Evolutionary conservation across 2,113 vertebrate species (phyloP), one percentile per base, ranked within the genome.

Genomic region (Myotis yumanensis): DNA sequence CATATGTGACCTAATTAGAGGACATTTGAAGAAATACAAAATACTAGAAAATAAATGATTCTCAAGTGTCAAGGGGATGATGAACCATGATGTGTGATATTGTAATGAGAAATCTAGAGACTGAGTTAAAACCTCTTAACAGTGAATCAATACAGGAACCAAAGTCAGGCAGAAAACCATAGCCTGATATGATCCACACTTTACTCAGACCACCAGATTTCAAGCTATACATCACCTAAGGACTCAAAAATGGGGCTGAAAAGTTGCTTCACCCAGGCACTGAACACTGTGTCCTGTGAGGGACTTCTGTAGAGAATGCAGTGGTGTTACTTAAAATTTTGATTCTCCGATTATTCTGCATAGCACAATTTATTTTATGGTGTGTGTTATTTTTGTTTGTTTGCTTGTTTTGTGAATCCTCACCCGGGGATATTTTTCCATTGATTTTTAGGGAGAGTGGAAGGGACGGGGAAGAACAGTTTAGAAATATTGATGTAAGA

Each of bases 11-110:
- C 66, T 86, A 77, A 86, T 25, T 37, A 66, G 17, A 69, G 48
- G 81, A 25, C n/a, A 73, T 66, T 62, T 30, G 11, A 89, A 23
- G 62, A 35, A 73, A 37, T 18, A 82, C 16, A 93, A 51, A 82
- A 83, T 77, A 87, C 66, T 71, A 80, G 35, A 82, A 95, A 83
- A 92, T 32, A 88, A 90, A 92, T 89, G 75, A 85, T 95, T 91
- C 22, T 71, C 32, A 54, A 83, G 64, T 84, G 3, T 7, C 71
- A 2, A 91, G 1, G 37, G 51, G 5, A 75, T 84, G 7, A 69
- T 69, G 6, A 68, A 77, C 84, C 46, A 48, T 52, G 72, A 59
- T 35, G 35, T 28, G 15, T 64, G 16, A 80, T 40, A 75, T 30
- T 46, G 6, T 80, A 86, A 83, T 76, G 75, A 96, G 25, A 91